Base-by-base conservation (phyloP, 2,888 invertebrate genomes). In the Ectemnius lituratus region DNA sequence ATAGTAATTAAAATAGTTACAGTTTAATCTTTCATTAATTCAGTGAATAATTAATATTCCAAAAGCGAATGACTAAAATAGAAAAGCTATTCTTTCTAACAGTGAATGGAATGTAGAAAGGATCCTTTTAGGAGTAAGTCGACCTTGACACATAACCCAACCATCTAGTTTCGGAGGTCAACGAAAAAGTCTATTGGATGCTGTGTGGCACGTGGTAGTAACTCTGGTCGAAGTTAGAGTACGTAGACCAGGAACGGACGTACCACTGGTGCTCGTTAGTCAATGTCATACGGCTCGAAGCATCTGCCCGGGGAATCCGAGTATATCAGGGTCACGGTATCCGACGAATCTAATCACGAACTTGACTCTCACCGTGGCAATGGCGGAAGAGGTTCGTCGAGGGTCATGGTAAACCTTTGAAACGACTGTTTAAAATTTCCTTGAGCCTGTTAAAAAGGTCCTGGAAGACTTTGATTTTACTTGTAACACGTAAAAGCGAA, bases 321-420 rank as follows among this genome's bases (percentile, higher is more conserved):
- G 74, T 80, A 74, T 77, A 66, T 77, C 80, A 76, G 64, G 73
- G 73, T 61, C 67, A 47, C 68, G 70, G 66, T 80, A 80, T 80
- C 80, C 73, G 46, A 59, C 66, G 23, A 78, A 80, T 80, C 80
- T 80, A 80, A 80, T 81, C 80, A 80, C 80, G 80, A 81, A 78
- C 78, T 75, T 65, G 80, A 69, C 78, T 80, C 80, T 37, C 37
- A 8, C 8, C 75, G 75, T 75, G 64, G 78, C 75, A 80, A 80
- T 80, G 78, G 3, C 78, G 78, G 78, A 78, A 80, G 80, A 23
- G 65, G 70, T 67, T 37, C 49, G 62, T 45, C 37, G 45, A 3
- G 28, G 78, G 73, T 73, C 67, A 64, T 62, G 52, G 60, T 60
- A 70, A 57, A 57, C 57, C 70, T 80, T 80, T 73, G 62, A 70